A percentile compares a stretch with the other conserved stretches of the same genome.
Evolutionary conservation across 2,113 vertebrate species (phyloP).

Genomic region (Tringa solitaria): DNA sequence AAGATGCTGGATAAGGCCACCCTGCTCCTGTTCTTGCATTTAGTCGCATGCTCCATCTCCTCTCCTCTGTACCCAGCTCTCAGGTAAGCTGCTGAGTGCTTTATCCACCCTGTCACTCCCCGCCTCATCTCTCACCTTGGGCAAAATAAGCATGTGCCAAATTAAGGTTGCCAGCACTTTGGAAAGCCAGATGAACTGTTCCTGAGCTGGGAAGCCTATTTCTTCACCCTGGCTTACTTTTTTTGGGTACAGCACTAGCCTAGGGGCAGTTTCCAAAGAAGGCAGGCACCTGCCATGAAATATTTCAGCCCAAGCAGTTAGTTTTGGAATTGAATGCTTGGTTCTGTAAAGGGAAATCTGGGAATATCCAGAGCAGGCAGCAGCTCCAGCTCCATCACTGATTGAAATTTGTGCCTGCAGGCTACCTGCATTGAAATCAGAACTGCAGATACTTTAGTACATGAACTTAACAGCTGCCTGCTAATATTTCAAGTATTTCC

Average conservation of each 20-base stretch:
- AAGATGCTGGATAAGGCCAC: slow-evolving; percentile 83
- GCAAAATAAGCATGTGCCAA: not conserved
- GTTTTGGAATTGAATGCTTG: not conserved
- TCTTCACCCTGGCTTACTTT: not conserved
- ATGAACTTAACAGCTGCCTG: not conserved
- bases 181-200: not conserved
- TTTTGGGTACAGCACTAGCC: not conserved
- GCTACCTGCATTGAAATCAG: not conserved
- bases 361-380: not conserved
- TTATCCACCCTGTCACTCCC: not conserved
- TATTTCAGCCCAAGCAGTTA: not conserved
- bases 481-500: not conserved
- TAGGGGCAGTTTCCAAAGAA: not conserved
- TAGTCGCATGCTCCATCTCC: slow-evolving; percentile 76
- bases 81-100: slow-evolving; percentile 76
- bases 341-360: not conserved
- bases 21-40: slow-evolving; percentile 82
- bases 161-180: not conserved
- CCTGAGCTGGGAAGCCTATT: not conserved
- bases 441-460: not conserved
- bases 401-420: not conserved
- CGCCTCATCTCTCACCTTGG: not conserved
- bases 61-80: slow-evolving; percentile 80
- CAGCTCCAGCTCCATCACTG: not conserved
- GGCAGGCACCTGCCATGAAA: not conserved